These are phyloP conservation scores for Dinomys branickii DNA, from an alignment of 2,113 vertebrate species.

Conservation along the genomic window DNA sequence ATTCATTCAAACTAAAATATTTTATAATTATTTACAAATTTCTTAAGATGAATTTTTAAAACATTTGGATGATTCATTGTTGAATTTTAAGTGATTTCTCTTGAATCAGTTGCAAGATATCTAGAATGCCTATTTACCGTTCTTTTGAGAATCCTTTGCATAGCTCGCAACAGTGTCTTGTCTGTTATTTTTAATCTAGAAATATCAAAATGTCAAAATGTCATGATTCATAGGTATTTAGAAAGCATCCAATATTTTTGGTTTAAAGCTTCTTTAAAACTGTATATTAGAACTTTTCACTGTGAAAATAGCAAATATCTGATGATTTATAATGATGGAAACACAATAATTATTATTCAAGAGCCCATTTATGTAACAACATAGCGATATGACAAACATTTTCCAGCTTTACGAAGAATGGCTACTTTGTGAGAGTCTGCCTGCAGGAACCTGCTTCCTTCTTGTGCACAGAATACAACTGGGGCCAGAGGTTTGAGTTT, in stretches of 20 bases:
- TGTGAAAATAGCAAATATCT: background rate
- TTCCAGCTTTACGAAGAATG: conserved; percentile 21
- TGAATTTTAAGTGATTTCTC: conserved; percentile 24
- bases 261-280: background rate
- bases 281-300: background rate
- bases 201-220: background rate
- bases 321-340: background rate
- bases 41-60: background rate
- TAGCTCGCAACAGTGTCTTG: background rate
- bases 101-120: background rate
- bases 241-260: background rate
- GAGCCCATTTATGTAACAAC: background rate
- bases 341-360: conserved; percentile 38
- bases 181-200: background rate
- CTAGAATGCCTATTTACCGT: background rate
- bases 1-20: background rate
- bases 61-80: background rate
- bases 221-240: background rate
- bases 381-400: background rate
- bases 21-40: background rate
- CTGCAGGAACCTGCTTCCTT: background rate
- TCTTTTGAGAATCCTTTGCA: background rate
- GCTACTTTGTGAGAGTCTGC: background rate
- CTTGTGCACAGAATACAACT: background rate
- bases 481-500: background rate